Evolutionary conservation across 2,888 invertebrate genomes (phyloP).

Genomic region (Octonoba sinensis): DNA sequence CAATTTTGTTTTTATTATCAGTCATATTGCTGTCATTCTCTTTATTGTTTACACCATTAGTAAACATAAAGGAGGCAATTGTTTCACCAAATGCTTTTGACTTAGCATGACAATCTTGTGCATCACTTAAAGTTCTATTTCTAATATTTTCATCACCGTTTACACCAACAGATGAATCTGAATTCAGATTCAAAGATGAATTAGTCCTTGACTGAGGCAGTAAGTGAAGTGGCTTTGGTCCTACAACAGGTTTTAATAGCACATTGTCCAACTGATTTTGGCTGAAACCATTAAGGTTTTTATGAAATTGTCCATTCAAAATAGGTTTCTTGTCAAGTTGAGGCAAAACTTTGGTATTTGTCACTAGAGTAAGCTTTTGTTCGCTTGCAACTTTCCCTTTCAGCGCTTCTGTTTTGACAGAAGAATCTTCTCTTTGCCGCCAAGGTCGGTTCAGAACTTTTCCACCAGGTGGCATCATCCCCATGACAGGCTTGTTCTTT

Average conservation of each 20-base stretch:
- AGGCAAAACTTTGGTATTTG: conserved; percentile 14
- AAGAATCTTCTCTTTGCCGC: conserved; percentile 10
- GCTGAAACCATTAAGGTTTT: conserved; percentile 20
- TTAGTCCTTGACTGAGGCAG: conserved; percentile 11
- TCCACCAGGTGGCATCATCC: conserved; percentile 34
- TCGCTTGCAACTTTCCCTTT: conserved; percentile 26
- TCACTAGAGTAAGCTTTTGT: conserved; percentile 6
- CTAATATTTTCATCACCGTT: neutral
- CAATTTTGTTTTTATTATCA: neutral
- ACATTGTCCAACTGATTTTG: conserved; percentile 3
- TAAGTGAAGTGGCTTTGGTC: conserved; percentile 46
- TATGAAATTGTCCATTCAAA: conserved; percentile 12
- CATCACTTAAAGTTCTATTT: conserved; percentile 6
- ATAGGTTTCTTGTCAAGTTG: conserved; percentile 13
- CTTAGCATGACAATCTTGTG: conserved; percentile 14
- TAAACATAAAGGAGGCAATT: conserved; percentile 58
- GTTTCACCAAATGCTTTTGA: conserved; percentile 48
- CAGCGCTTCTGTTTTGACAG: conserved; percentile 1
- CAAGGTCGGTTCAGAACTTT: conserved; percentile 35
- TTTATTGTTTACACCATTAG: conserved; percentile 25
- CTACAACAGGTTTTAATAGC: conserved; percentile 22
- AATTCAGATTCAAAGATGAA: neutral
- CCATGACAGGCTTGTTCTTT: conserved; percentile 54
- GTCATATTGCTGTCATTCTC: neutral
- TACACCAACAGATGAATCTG: neutral